Percentiles rank a stretch among this genome's conserved stretches.
These are phyloP conservation scores for Cherax destructor DNA, from an alignment of 1,140 invertebrate genomes.

Conservation along the genomic window DNA sequence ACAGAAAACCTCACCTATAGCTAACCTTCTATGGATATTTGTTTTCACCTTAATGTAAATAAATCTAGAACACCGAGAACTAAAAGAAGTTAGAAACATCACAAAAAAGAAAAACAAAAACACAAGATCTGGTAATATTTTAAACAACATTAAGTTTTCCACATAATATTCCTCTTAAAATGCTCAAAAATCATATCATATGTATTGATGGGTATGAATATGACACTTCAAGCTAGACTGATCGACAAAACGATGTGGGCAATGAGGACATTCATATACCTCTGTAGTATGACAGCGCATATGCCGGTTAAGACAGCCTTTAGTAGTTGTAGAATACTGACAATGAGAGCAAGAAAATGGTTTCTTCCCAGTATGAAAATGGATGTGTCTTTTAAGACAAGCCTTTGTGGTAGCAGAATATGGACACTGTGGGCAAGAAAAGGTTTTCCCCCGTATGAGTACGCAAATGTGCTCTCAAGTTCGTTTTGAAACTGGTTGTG, in stretches of 20 bases:
- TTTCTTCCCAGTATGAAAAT: constrained; percentile 49
- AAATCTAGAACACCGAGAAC: neutral
- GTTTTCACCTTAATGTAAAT: too few relatives aligned
- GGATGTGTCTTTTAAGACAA: neutral
- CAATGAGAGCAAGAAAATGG: constrained; percentile 52
- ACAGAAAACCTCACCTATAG: too few relatives aligned
- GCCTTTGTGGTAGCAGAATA: neutral
- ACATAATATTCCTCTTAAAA: neutral
- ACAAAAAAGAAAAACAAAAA: neutral
- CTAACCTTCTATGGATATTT: too few relatives aligned
- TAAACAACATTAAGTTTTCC: neutral
- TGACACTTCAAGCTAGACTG: constrained; percentile 32
- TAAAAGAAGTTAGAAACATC: neutral
- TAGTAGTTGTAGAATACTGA: constrained; percentile 50
- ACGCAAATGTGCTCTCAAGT: constrained; percentile 54
- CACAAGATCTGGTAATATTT: neutral
- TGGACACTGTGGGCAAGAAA: neutral
- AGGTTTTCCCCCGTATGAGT: constrained; percentile 19
- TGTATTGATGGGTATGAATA: constrained; percentile 23
- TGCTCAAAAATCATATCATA: neutral
- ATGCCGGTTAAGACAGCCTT: constrained; percentile 51
- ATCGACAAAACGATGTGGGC: constrained; percentile 33
- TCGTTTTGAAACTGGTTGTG: constrained; percentile 48
- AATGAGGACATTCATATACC: constrained; percentile 39
- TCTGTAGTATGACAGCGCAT: constrained; percentile 33